Evolutionary conservation across 2,797 vertebrate genomes (phyloP).

Genomic region (Rhodeus uyekii): DNA sequence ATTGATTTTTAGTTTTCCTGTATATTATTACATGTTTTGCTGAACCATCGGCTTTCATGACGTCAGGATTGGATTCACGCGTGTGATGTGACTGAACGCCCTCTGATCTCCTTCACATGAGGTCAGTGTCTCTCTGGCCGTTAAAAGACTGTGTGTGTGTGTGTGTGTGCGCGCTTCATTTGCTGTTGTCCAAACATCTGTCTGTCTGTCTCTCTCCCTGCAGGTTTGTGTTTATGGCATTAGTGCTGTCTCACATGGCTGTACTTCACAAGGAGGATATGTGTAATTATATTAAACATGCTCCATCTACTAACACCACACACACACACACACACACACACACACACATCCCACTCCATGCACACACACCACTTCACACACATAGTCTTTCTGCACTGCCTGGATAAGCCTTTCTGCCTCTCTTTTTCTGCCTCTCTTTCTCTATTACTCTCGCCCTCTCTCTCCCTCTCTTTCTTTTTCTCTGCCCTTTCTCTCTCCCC

Average conservation of each 20-base stretch:
- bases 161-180: conserved; percentile 66
- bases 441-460: too few relatives aligned
- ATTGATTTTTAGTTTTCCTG: background rate
- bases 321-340: conserved; percentile 58
- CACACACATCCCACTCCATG: background rate
- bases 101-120: background rate
- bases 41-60: too few relatives aligned
- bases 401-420: conserved; percentile 13
- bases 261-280: conserved; percentile 73
- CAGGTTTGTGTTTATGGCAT: conserved; percentile 80
- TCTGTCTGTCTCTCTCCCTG: conserved; percentile 71
- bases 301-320: conserved; percentile 72
- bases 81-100: background rate
- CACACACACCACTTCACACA: background rate
- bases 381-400: background rate
- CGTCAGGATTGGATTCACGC: background rate
- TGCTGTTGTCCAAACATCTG: conserved; percentile 79
- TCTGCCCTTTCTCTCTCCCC: background rate
- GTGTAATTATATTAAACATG: conserved; percentile 84
- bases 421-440: background rate
- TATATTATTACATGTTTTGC: background rate
- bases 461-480: background rate
- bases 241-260: conserved; percentile 76
- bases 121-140: conserved; percentile 32
- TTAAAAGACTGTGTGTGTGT: conserved; percentile 62